Base-by-base conservation (phyloP, 2,797 vertebrate genomes). In the Gobio occitaniae region DNA sequence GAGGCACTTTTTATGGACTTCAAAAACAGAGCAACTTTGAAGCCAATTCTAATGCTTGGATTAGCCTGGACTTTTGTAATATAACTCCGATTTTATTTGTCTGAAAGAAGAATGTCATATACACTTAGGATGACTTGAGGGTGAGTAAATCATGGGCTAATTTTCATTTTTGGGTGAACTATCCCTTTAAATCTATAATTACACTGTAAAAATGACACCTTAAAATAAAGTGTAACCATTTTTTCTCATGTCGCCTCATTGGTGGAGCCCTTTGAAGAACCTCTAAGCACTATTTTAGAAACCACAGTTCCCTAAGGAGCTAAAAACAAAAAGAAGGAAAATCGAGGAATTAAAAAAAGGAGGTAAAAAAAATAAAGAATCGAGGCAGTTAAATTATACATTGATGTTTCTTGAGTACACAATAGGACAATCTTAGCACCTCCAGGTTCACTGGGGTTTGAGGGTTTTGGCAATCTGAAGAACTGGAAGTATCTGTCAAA, bases 401-500 rank as follows among this genome's bases (percentile, higher is more conserved):
- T 61, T 71, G 52, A 17, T 19, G 25, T 15, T 63, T 25, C 61
- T 29, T 63, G 63, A 65, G 25, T 82, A 65, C 36, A 71, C 69
- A 72, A 44, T 78, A 25, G 36, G 36, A 61, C 36, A 44, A 16
- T 78, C 36, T 25, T 41, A 25, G 75, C 54, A 59, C 36, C 6
- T n/a, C 6, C 29, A 8, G 19, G 32, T 76, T 76, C 19, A 56
- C 56, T n/a, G 12, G 41, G 9, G 41, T 44, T 44, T 44, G 56
- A 19, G 59, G 41, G 6, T 6, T 48, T 50, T 25, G 47, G 48
- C 41, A 47, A 61, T 48, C 54, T 61, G 21, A 72, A 29, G 38
- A 72, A 72, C 38, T 44, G 48, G 12, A 44, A 84, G 82, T 88
- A 87, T 80, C 84, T 85, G 87, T 83, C 78, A 50, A 70, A 48